Percentiles rank a stretch among this genome's conserved stretches.
Evolutionary conservation across 2,113 vertebrate species (phyloP).

Genomic region (Urocitellus parryii): DNA sequence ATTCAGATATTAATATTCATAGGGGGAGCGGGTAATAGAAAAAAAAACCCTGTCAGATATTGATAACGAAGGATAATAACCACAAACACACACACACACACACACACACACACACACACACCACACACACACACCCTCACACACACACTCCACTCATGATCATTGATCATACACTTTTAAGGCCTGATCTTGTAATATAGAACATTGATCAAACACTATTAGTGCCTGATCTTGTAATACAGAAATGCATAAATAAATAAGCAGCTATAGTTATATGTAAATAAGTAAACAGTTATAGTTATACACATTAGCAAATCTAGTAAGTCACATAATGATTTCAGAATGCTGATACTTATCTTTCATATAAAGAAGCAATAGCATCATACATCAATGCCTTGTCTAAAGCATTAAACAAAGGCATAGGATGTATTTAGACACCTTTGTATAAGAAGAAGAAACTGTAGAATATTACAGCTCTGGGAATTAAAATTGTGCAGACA

Average conservation of each 20-base stretch:
- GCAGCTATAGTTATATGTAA: neutral
- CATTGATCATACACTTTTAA: neutral
- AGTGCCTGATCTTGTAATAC: neutral
- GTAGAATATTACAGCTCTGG: neutral
- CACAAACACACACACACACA: too few relatives aligned
- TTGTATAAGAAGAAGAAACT: neutral
- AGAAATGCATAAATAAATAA: neutral
- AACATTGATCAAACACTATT: neutral
- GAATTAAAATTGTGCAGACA: neutral
- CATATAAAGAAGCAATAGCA: neutral
- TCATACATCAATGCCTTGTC: neutral
- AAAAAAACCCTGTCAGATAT: neutral
- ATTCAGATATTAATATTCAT: neutral
- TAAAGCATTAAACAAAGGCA: neutral
- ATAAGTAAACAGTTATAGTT: neutral
- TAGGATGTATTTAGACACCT: neutral
- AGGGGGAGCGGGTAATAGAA: too few relatives aligned
- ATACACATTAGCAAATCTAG: neutral
- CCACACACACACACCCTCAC: too few relatives aligned
- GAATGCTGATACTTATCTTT: neutral
- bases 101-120: neutral
- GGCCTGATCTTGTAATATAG: neutral
- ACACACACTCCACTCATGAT: neutral
- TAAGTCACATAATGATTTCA: neutral
- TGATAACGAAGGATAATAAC: neutral